Evolutionary conservation across 2,113 vertebrate species (phyloP).

Genomic region (Lichenostomus cassidix): DNA sequence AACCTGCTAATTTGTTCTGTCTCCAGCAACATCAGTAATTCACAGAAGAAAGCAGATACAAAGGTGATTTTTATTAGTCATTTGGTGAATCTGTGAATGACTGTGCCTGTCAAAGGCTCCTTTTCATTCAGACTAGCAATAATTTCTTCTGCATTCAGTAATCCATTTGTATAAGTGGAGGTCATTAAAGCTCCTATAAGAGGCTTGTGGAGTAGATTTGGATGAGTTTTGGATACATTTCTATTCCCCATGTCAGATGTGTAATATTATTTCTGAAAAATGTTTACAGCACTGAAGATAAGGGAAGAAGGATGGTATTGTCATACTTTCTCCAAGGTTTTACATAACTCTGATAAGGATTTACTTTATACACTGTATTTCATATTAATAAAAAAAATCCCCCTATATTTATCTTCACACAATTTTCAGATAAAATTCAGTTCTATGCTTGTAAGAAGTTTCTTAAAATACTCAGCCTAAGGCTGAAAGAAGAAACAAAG

Average conservation of each 20-base stretch:
- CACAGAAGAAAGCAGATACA: conserved; percentile 1
- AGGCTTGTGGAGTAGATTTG: background rate
- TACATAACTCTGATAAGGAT: background rate
- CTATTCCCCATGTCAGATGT: background rate
- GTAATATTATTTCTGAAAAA: conserved; percentile 37
- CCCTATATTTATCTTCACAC: background rate
- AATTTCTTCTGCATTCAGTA: conserved; percentile 37
- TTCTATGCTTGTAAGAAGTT: background rate
- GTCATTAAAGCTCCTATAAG: conserved; percentile 49
- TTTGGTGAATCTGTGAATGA: conserved; percentile 34
- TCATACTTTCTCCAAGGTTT: background rate
- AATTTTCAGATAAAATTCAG: background rate
- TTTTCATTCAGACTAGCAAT: conserved; percentile 38
- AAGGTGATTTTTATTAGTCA: conserved; percentile 44
- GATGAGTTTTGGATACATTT: background rate
- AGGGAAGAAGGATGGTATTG: background rate
- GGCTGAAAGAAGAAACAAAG: background rate
- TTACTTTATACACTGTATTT: background rate
- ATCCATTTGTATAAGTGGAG: conserved; percentile 22
- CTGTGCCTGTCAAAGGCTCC: conserved; percentile 26
- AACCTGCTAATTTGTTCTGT: conserved; percentile 32
- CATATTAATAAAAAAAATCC: background rate
- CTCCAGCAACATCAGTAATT: conserved; percentile 10
- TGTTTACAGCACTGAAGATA: conserved; percentile 5
- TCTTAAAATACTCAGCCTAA: background rate